These are phyloP conservation scores for Molorchus minor DNA, from an alignment of 2,888 invertebrate genomes.

Conservation along the genomic window DNA sequence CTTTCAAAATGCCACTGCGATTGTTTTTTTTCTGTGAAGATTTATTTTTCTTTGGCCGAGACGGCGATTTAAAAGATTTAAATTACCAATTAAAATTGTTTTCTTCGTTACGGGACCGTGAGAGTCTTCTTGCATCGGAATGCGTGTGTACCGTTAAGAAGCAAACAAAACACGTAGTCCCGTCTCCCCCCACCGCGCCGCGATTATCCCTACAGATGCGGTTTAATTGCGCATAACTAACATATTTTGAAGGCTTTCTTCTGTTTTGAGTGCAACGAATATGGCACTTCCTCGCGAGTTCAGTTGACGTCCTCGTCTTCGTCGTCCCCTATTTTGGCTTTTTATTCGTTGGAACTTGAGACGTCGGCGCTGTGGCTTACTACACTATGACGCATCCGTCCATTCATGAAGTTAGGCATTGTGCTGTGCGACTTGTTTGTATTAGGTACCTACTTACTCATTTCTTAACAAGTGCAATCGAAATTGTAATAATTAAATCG, in stretches of 20 bases:
- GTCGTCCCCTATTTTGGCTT: slow-evolving; percentile 1
- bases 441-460: slow-evolving; percentile 7
- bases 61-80: slow-evolving; percentile 21
- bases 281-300: slow-evolving; percentile 7
- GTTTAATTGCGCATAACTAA: slow-evolving; percentile 53
- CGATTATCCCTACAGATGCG: slow-evolving; percentile 15
- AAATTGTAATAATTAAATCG: slow-evolving; percentile 6
- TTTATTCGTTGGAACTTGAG: slow-evolving; percentile 9
- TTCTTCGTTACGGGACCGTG: slow-evolving; percentile 34
- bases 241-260: slow-evolving; percentile 44
- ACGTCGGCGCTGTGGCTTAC: slow-evolving; percentile 18
- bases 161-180: slow-evolving; percentile 52
- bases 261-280: slow-evolving; percentile 9
- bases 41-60: background rate
- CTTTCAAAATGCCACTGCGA: background rate
- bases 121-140: slow-evolving; percentile 52
- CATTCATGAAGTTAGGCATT: slow-evolving; percentile 9
- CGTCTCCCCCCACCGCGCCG: slow-evolving; percentile 29
- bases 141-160: slow-evolving; percentile 56
- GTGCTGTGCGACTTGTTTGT: slow-evolving; percentile 10
- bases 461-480: background rate
- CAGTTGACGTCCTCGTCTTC: slow-evolving; percentile 4
- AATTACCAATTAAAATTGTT: slow-evolving; percentile 36
- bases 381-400: slow-evolving; percentile 23
- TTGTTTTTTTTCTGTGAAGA: background rate